Percentiles rank a stretch among this genome's conserved stretches.
Evolutionary conservation across 1,140 invertebrate genomes (phyloP).

Genomic region (Drosophila pseudoobscura): DNA sequence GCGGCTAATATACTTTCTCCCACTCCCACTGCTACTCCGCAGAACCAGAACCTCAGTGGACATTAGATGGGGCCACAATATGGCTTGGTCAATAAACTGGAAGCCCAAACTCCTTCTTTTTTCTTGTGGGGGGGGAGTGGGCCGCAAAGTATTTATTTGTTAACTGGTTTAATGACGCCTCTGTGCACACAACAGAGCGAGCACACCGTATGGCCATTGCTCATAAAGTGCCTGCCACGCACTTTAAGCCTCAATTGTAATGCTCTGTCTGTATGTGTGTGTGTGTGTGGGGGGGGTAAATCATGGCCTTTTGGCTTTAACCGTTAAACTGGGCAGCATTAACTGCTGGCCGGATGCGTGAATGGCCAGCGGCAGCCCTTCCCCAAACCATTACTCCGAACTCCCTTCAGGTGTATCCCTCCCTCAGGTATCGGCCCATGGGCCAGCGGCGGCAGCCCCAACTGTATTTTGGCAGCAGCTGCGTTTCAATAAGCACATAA

Average conservation of each 20-base stretch:
- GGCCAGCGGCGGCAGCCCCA: not conserved
- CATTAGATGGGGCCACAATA: slow-evolving; percentile 12
- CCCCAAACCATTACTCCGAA: not conserved
- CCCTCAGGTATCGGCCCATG: slow-evolving; percentile 38
- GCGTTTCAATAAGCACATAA: slow-evolving; percentile 82
- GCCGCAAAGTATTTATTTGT: slow-evolving; percentile 74
- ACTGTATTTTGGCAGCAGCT: slow-evolving; percentile 59
- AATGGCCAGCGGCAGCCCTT: slow-evolving; percentile 43
- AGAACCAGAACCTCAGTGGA: slow-evolving; percentile 5
- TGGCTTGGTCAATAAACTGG: slow-evolving; percentile 14
- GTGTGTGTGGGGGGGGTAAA: slow-evolving; percentile 53
- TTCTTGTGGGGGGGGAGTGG: slow-evolving; percentile 11
- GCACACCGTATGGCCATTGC: slow-evolving; percentile 15
- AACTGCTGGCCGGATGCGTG: slow-evolving; percentile 63
- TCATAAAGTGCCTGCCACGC: slow-evolving; percentile 70
- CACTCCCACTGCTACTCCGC: not conserved
- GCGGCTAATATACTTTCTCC: slow-evolving; percentile 11
- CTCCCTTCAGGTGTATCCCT: slow-evolving; percentile 3
- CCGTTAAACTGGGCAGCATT: slow-evolving; percentile 76
- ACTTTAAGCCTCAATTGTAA: slow-evolving; percentile 73
- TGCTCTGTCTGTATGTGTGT: slow-evolving; percentile 26
- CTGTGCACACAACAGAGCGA: slow-evolving; percentile 24
- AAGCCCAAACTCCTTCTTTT: slow-evolving; percentile 9
- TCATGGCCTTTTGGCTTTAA: slow-evolving; percentile 80
- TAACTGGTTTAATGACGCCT: slow-evolving; percentile 80